Evolutionary conservation across 2,888 invertebrate species (phyloP).

Genomic region (Drosophila percnosoma): DNA sequence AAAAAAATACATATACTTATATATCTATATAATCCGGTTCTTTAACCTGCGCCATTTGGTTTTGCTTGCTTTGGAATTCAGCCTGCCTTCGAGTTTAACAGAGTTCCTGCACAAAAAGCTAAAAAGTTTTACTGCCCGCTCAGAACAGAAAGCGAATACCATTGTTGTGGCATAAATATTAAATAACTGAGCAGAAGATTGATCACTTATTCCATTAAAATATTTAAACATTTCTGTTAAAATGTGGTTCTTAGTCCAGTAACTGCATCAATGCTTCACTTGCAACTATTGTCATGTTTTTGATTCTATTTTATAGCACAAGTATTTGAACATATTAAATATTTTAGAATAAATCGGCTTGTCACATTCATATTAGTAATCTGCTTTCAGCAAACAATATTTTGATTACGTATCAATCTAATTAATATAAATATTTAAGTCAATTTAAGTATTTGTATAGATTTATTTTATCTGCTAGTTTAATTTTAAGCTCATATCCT

Average conservation of each 20-base stretch:
- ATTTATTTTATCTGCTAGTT: not conserved
- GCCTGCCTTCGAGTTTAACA: constrained; percentile 11
- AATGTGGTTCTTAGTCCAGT: not conserved
- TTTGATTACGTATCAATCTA: not conserved
- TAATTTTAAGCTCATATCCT: not conserved
- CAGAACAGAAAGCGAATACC: not conserved
- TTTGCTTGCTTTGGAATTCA: constrained; percentile 18
- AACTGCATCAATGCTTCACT: not conserved
- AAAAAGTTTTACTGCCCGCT: constrained; percentile 24
- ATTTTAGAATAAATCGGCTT: not conserved
- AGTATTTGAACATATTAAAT: not conserved
- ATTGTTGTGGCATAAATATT: constrained; percentile 3
- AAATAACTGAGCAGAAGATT: not conserved
- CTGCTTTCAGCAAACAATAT: not conserved
- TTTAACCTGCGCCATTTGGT: constrained; percentile 27
- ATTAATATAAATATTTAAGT: not conserved
- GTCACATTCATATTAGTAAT: not conserved
- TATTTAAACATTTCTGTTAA: not conserved
- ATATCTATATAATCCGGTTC: constrained; percentile 11
- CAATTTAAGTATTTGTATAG: not conserved
- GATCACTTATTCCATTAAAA: not conserved
- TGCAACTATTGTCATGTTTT: not conserved
- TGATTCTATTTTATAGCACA: not conserved
- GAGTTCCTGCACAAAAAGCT: constrained; percentile 8
- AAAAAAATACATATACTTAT: constrained; percentile 5